Percentiles rank a stretch among this genome's conserved stretches.
These are phyloP conservation scores for Callitettix versicolor DNA, from an alignment of 1,140 invertebrate genomes.

Conservation along the genomic window DNA sequence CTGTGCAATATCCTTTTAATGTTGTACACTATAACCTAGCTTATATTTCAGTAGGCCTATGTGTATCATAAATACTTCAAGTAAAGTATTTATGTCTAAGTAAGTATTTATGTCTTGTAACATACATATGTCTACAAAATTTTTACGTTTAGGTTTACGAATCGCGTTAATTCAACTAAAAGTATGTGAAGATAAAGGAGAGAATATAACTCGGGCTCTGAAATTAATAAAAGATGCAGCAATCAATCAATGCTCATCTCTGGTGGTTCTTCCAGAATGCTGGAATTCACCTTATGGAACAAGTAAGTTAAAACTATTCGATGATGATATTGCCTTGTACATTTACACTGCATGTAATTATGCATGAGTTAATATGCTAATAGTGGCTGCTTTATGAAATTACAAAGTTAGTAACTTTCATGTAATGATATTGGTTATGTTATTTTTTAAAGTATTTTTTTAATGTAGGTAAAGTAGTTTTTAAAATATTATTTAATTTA, in stretches of 20 bases:
- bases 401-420: too few relatives aligned
- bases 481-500: neutral
- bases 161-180: conserved; percentile 70
- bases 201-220: conserved; percentile 62
- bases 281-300: conserved; percentile 92
- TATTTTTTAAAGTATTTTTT: neutral
- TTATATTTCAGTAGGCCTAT: too few relatives aligned
- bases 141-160: conserved; percentile 38
- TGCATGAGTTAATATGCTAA: too few relatives aligned
- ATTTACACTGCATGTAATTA: too few relatives aligned
- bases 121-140: too few relatives aligned
- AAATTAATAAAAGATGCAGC: conserved; percentile 64
- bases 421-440: neutral
- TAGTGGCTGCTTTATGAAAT: too few relatives aligned
- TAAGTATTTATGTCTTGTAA: too few relatives aligned
- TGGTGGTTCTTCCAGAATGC: conserved; percentile 82
- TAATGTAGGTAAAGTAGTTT: neutral
- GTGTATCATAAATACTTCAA: too few relatives aligned
- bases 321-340: too few relatives aligned
- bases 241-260: conserved; percentile 50
- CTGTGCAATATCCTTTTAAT: too few relatives aligned
- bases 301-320: conserved; percentile 38
- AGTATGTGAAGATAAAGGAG: conserved; percentile 59
- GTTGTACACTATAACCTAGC: too few relatives aligned
- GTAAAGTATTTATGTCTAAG: too few relatives aligned